A percentile compares a stretch with the other conserved stretches of the same genome.
phyloP scores from a whole-genome alignment of 2,797 vertebrate species.

The Pseudochaenichthys georgianus region DNA sequence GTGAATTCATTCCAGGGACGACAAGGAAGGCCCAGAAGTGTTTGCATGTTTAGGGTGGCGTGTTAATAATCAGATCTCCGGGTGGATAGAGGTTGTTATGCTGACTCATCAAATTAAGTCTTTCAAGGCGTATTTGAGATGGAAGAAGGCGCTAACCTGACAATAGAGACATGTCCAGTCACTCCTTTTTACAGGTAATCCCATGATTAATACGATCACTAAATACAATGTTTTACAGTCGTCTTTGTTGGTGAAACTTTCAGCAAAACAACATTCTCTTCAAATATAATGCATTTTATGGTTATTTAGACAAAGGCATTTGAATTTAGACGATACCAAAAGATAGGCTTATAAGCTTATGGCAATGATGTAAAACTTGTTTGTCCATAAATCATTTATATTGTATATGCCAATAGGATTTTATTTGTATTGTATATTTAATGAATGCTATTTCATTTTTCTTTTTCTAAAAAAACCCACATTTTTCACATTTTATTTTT shows the following conservation, averaged over 20 bases:
- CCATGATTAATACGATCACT: too few species aligned
- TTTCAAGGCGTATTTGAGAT: conserved; percentile 27
- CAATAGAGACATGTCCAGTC: conserved; percentile 1
- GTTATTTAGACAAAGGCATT: not conserved
- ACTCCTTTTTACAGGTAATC: not conserved
- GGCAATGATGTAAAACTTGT: not conserved
- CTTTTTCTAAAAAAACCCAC: not conserved
- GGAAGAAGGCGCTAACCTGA: conserved; percentile 4
- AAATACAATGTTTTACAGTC: too few species aligned
- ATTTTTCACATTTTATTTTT: not conserved
- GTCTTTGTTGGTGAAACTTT: too few species aligned
- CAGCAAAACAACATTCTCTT: too few species aligned
- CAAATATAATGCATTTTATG: too few species aligned
- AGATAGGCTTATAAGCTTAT: too few species aligned
- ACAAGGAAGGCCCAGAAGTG: conserved; percentile 62
- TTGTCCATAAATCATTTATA: not conserved
- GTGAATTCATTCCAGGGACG: conserved; percentile 75
- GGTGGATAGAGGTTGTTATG: conserved; percentile 43
- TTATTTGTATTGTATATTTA: too few species aligned
- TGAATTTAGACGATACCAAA: not conserved
- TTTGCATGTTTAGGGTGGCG: conserved; percentile 53
- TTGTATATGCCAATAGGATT: not conserved
- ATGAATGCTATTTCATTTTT: not conserved
- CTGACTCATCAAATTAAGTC: conserved; percentile 61
- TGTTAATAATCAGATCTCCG: conserved; percentile 68